Percentiles rank a stretch among this genome's conserved stretches.
Conservation (phyloP, 2,888 invertebrate genomes). For the Hirtodrosophila alboralis region DNA sequence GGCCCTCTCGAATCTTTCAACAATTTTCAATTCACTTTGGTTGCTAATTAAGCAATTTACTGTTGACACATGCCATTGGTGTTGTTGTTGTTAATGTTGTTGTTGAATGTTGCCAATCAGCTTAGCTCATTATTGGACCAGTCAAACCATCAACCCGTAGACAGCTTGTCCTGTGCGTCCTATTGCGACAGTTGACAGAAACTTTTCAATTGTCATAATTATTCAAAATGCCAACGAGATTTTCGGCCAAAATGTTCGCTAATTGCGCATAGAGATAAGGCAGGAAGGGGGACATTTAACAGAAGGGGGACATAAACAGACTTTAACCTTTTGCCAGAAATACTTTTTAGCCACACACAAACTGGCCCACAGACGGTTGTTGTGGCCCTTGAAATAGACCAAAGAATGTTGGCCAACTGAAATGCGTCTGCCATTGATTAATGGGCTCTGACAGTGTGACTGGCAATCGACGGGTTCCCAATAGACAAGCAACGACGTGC, state of each 20-base stretch:
- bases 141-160: background rate
- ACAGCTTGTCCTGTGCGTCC: background rate
- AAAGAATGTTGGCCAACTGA: constrained; percentile 33
- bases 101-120: constrained; percentile 41
- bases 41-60: constrained; percentile 67
- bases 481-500: constrained; percentile 8
- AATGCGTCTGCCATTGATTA: constrained; percentile 76
- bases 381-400: constrained; percentile 31
- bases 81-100: constrained; percentile 8
- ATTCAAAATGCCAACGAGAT: constrained; percentile 70
- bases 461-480: constrained; percentile 43
- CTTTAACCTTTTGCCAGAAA: constrained; percentile 47
- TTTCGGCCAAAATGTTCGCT: constrained; percentile 43
- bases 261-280: constrained; percentile 33
- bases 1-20: constrained; percentile 31
- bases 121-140: constrained; percentile 51
- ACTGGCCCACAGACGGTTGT: background rate
- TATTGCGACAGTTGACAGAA: constrained; percentile 51
- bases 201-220: constrained; percentile 77
- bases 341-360: constrained; percentile 7
- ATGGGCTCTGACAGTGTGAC: constrained; percentile 53
- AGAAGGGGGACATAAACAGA: too few species aligned
- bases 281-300: constrained; percentile 15
- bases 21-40: constrained; percentile 35
- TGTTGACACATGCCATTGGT: constrained; percentile 42